Evolutionary conservation across 2,888 invertebrate species (phyloP).

Genomic region (Caenorhabditis uteleia): DNA sequence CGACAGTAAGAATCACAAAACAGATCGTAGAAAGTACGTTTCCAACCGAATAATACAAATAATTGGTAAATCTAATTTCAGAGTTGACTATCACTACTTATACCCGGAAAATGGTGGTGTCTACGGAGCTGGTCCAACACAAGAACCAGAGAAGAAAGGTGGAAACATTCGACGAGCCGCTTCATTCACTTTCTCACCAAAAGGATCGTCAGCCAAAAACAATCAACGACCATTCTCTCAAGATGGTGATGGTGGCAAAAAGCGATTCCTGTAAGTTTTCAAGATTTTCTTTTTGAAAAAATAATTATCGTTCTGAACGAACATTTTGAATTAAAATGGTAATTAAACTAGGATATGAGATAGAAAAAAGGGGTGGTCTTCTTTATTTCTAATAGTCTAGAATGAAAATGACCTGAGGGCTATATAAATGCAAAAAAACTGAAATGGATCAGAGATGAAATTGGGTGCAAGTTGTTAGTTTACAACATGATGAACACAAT

Average conservation of each 20-base stretch:
- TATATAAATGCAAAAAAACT: too few relatives aligned
- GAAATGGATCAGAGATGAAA: too few relatives aligned
- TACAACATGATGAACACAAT: too few relatives aligned
- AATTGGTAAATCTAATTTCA: neutral
- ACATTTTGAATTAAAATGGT: too few relatives aligned
- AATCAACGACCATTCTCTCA: constrained; percentile 40
- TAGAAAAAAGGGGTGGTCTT: too few relatives aligned
- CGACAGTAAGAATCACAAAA: constrained; percentile 16
- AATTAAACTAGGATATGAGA: too few relatives aligned
- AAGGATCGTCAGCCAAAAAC: constrained; percentile 45
- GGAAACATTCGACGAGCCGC: constrained; percentile 63
- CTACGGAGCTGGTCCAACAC: constrained; percentile 34
- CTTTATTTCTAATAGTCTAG: too few relatives aligned
- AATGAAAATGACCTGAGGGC: too few relatives aligned
- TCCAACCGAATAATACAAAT: neutral
- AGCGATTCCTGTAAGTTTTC: constrained; percentile 25
- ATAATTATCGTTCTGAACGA: too few relatives aligned
- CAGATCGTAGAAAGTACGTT: constrained; percentile 5
- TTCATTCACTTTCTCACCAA: constrained; percentile 65
- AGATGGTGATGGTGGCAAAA: constrained; percentile 12
- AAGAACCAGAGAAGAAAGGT: constrained; percentile 14
- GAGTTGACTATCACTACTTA: constrained; percentile 26
- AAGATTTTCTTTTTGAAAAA: too few relatives aligned
- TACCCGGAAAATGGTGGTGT: constrained; percentile 37
- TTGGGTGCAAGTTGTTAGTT: too few relatives aligned